Evolutionary conservation across 2,113 vertebrate genomes (phyloP).

Genomic region (Chloropsis hardwickii): DNA sequence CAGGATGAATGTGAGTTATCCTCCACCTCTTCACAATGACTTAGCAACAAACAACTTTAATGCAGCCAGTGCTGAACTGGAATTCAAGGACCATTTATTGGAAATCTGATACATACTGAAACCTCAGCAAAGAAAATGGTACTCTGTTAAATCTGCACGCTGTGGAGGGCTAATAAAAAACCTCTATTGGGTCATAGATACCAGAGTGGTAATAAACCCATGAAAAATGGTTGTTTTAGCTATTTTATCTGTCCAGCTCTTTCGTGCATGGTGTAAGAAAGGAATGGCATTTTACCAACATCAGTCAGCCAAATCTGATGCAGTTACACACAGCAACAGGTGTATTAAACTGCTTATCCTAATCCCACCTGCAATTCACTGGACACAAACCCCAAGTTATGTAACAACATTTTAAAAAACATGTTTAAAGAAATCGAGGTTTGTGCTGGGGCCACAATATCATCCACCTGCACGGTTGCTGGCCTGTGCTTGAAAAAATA

Average conservation of each 20-base stretch:
- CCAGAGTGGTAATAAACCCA: not conserved
- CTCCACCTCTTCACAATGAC: not conserved
- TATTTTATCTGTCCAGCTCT: not conserved
- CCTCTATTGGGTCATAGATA: not conserved
- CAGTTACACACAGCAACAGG: not conserved
- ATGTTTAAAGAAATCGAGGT: not conserved
- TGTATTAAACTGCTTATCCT: not conserved
- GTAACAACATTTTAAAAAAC: not conserved
- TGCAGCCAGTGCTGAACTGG: not conserved
- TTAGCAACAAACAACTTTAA: not conserved
- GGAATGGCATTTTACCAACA: not conserved
- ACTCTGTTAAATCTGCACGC: not conserved
- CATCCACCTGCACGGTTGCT: not conserved
- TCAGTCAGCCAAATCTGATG: not conserved
- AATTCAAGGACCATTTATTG: not conserved
- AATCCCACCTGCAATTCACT: not conserved
- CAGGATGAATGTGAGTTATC: not conserved
- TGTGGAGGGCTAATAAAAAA: not conserved
- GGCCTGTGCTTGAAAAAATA: not conserved
- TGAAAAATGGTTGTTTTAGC: not conserved
- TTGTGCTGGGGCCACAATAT: not conserved
- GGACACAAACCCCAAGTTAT: not conserved
- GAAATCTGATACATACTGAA: not conserved
- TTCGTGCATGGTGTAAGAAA: not conserved
- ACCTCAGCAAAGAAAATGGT: not conserved